Conservation (phyloP, 2,888 invertebrate species). For the Amphipoea lucens region DNA sequence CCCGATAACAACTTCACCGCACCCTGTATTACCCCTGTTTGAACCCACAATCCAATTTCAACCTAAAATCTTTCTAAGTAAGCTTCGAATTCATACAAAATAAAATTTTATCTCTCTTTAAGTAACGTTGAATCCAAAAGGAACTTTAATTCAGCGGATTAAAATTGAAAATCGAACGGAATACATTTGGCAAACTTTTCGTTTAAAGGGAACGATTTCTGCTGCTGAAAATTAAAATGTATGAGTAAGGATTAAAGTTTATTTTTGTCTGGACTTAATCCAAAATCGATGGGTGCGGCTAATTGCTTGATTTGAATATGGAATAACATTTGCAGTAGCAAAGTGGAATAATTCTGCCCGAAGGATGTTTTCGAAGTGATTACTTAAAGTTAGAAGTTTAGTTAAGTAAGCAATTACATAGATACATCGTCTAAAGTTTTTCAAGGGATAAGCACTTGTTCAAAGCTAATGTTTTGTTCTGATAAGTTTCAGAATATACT, state of each 20-base stretch:
- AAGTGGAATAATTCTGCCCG: conserved; percentile 29
- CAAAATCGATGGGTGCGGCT: conserved; percentile 65
- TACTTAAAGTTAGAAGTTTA: conserved; percentile 23
- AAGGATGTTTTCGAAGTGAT: conserved; percentile 45
- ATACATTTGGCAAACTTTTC: conserved; percentile 26
- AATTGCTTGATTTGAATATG: conserved; percentile 81
- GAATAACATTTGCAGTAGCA: conserved; percentile 57
- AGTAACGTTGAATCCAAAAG: conserved; percentile 20
- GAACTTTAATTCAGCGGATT: conserved; percentile 30
- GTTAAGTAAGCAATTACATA: conserved; percentile 26
- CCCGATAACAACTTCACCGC: conserved; percentile 76
- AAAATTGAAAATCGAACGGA: conserved; percentile 47
- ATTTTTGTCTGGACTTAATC: conserved; percentile 52
- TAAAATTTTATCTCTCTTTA: not conserved
- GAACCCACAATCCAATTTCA: conserved; percentile 54
- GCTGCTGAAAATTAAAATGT: conserved; percentile 37
- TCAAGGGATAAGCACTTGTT: not conserved
- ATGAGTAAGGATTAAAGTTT: conserved; percentile 49
- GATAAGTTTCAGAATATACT: not conserved
- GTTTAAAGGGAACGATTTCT: conserved; percentile 20
- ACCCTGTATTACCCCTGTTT: conserved; percentile 66
- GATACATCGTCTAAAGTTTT: conserved; percentile 11
- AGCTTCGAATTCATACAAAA: conserved; percentile 7
- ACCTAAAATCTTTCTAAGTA: conserved; percentile 18
- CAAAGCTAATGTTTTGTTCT: not conserved